These are phyloP conservation scores for Nothoprocta pentlandii DNA, from an alignment of 2,113 vertebrate genomes.

Conservation along the genomic window DNA sequence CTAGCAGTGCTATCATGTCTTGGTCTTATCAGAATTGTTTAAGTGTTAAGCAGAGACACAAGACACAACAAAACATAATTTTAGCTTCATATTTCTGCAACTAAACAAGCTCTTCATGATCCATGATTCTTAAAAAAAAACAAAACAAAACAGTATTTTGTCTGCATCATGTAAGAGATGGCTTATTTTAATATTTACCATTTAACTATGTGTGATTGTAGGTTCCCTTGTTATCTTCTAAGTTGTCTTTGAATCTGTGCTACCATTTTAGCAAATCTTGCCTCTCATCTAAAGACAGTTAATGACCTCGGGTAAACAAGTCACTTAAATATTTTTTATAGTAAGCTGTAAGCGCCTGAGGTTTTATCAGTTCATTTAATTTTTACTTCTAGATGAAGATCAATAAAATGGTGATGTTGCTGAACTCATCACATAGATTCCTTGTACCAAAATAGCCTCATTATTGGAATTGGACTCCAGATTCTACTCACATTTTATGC, in stretches of 20 bases:
- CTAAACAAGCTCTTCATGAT: constrained; percentile 63
- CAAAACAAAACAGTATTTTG: background rate
- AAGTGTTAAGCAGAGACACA: too few species aligned
- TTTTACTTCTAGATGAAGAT: background rate
- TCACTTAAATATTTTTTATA: background rate
- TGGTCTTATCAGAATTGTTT: too few species aligned
- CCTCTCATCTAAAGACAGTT: background rate
- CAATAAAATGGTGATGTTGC: background rate
- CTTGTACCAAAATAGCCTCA: background rate
- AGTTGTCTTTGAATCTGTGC: background rate
- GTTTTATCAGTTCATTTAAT: background rate
- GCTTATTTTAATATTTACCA: background rate
- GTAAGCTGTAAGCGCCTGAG: background rate
- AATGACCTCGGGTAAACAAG: background rate
- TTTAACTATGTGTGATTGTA: background rate
- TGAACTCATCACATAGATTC: background rate
- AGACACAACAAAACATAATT: constrained; percentile 41
- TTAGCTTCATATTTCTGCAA: constrained; percentile 48
- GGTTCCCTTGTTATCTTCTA: background rate
- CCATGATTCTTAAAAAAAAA: background rate
- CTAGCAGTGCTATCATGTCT: background rate
- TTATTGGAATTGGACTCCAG: background rate
- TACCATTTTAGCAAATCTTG: background rate
- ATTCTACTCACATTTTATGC: background rate
- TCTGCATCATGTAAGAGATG: background rate